phyloP scores from a whole-genome alignment of 2,113 vertebrate species.

The Brachyhypopomus gauderio region DNA sequence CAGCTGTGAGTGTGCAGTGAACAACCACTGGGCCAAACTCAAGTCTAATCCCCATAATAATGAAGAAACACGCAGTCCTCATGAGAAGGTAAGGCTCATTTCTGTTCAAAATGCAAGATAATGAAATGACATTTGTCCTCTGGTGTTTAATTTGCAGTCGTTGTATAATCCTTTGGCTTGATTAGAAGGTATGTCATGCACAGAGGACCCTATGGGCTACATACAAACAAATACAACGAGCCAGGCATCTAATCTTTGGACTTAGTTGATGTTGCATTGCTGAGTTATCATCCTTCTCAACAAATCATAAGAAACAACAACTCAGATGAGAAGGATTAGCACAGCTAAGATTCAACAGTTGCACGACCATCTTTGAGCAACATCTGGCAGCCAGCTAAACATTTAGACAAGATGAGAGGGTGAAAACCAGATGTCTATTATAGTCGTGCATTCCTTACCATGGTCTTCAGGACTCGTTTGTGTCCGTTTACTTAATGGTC shows the following conservation, averaged over 20 bases:
- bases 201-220: not conserved
- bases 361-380: not conserved
- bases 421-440: not conserved
- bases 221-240: not conserved
- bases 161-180: not conserved
- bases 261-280: not conserved
- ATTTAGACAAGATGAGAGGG: no score
- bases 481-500: not conserved
- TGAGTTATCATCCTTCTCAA: not conserved
- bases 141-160: not conserved
- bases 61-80: not conserved
- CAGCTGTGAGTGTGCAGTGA: not conserved
- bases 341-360: not conserved
- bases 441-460: not conserved
- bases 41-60: not conserved
- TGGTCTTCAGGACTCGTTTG: no score
- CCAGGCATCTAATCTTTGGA: not conserved
- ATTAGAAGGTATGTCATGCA: not conserved
- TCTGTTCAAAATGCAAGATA: not conserved
- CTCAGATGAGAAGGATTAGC: not conserved
- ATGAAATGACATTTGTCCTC: not conserved
- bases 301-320: not conserved
- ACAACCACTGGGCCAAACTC: not conserved
- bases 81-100: not conserved
- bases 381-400: not conserved